Evolutionary conservation across 2,113 vertebrate genomes (phyloP), one percentile per base, ranked within the genome.

Genomic region (Amia ocellicauda): DNA sequence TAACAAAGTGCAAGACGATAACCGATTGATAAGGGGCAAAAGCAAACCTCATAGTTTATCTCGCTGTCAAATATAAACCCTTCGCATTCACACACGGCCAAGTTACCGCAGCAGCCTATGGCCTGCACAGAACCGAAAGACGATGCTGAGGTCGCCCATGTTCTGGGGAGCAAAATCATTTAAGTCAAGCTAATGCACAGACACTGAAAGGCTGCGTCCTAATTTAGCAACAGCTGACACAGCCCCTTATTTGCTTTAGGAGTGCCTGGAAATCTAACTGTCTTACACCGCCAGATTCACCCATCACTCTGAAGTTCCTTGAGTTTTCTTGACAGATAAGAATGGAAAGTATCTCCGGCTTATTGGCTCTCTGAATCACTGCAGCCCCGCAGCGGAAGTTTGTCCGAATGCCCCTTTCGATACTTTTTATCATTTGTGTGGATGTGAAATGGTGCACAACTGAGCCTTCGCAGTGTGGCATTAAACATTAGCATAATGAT

Each of bases 331-430:
- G 83, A 85, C 82, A 83, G 79, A 84, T 80, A 69, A 72, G 77
- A 83, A 74, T 77, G 72, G 80, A 82, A 84, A 76, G 76, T 79
- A 80, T 74, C 49, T 40, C 62, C 74, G 63, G 52, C 69, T 80
- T 80, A 82, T 84, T 80, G 82, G 63, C 59, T 73, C 73, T 68
- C 62, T 87, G 84, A 88, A 74, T 88, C 83, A 86, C 71, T 66
- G 58, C 69, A 62, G 77, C 77, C 80, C 71, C 66, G 45, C 79
- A 79, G 77, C 79, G 64, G 64, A 77, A 73, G 42, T 8, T 68
- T 66, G 66, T 72, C 77, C 49, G 64, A 70, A 74, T 77, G 68
- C 69, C 74, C 68, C 29, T 53, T 20, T 69, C 65, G 56, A 69
- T 75, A 63, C 69, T 78, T 79, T 76, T 84, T 82, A 79, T 85